phyloP scores from a whole-genome alignment of 2,797 vertebrate genomes.

The Bovichtus variegatus region DNA sequence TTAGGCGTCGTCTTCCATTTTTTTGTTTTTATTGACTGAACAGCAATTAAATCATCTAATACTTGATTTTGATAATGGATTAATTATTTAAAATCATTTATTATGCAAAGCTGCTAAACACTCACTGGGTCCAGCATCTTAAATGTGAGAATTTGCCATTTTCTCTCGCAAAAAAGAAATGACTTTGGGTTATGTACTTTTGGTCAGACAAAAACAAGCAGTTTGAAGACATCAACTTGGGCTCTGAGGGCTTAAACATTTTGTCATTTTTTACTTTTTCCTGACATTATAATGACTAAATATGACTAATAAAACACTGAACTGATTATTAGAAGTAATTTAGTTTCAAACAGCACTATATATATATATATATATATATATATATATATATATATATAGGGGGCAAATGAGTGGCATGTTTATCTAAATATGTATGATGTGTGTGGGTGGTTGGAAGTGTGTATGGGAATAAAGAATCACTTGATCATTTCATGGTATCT shows the following conservation, averaged over 20 bases:
- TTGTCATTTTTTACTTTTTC: neutral
- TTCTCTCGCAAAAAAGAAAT: neutral
- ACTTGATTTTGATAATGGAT: neutral
- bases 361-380: too few species aligned
- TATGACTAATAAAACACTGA: neutral
- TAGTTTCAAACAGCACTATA: too few species aligned
- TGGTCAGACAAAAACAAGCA: neutral
- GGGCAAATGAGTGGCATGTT: constrained; percentile 20
- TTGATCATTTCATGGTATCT: constrained; percentile 47
- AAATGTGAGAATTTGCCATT: neutral
- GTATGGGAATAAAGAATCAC: constrained; percentile 44
- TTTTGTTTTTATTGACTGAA: neutral
- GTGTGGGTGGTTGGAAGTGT: constrained; percentile 52
- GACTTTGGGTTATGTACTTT: neutral
- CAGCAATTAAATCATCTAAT: too few species aligned
- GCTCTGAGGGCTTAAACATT: neutral
- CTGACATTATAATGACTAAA: neutral
- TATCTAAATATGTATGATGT: constrained; percentile 36
- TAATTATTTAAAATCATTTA: neutral
- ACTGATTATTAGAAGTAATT: neutral
- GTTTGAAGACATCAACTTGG: neutral
- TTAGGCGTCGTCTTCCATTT: neutral
- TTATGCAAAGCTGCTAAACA: neutral
- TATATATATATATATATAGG: too few species aligned
- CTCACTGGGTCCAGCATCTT: neutral